phyloP scores from a whole-genome alignment of 1,140 invertebrate species.

The Ceratina australensis region DNA sequence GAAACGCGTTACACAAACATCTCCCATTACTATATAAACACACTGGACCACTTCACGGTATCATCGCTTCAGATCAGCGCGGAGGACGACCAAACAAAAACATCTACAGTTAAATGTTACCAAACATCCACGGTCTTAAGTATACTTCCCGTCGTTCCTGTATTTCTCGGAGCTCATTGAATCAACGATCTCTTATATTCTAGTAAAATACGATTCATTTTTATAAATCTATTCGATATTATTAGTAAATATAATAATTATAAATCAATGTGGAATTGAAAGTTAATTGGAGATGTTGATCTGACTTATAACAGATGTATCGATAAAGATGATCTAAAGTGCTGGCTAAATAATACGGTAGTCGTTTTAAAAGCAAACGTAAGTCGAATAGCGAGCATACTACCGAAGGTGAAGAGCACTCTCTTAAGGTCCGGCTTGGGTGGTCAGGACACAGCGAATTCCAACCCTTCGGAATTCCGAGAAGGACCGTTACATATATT shows the following conservation, averaged over 20 bases:
- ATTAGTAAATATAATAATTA: too few relatives aligned
- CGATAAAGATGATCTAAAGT: too few relatives aligned
- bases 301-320: slow-evolving; percentile 19
- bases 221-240: too few relatives aligned
- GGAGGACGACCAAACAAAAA: too few relatives aligned
- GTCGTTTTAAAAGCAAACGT: too few relatives aligned
- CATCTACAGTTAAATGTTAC: too few relatives aligned
- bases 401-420: slow-evolving; percentile 8
- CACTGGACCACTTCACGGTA: neutral
- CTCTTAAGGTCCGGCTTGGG: slow-evolving; percentile 45
- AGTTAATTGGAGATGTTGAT: too few relatives aligned
- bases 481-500: slow-evolving; percentile 60
- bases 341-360: neutral
- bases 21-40: slow-evolving; percentile 3
- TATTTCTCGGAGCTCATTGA: too few relatives aligned
- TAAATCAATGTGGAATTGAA: too few relatives aligned
- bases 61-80: neutral
- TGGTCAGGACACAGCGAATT: slow-evolving; percentile 59
- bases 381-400: neutral
- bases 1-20: neutral
- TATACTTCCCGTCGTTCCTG: too few relatives aligned
- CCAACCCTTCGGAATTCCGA: slow-evolving; percentile 56
- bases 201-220: too few relatives aligned
- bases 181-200: too few relatives aligned
- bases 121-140: neutral